A percentile compares a stretch with the other conserved stretches of the same genome.
These are phyloP conservation scores for Benthosema pterotum DNA, from an alignment of 2,797 vertebrate species.

Conservation along the genomic window DNA sequence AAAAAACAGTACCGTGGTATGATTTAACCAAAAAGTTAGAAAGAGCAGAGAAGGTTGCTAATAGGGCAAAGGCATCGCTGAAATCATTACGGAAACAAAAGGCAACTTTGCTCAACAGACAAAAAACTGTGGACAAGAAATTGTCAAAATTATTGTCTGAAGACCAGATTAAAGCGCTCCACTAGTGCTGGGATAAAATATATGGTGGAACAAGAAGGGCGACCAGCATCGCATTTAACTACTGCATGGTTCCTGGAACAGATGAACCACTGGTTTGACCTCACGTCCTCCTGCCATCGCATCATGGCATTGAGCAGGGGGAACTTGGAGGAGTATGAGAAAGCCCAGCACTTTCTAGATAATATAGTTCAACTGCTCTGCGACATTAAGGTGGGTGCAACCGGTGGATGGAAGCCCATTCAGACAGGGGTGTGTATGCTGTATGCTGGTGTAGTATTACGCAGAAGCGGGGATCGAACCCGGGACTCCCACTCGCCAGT, in stretches of 20 bases:
- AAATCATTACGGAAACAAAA: no score
- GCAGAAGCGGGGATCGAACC: no score
- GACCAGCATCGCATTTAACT: background rate
- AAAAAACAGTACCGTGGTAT: no score
- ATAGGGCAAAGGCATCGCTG: no score
- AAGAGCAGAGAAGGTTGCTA: background rate
- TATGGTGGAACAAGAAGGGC: background rate
- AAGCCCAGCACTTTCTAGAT: background rate
- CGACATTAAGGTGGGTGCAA: background rate
- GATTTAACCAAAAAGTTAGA: no score
- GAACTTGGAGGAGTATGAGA: background rate
- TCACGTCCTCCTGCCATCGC: background rate
- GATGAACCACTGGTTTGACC: conserved; percentile 10
- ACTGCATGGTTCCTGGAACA: background rate
- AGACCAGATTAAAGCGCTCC: no score
- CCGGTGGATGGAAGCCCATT: conserved; percentile 5
- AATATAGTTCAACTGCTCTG: background rate
- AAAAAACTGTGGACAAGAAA: no score
- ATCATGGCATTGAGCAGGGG: background rate
- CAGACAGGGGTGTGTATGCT: background rate
- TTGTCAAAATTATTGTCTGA: no score
- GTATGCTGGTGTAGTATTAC: no score
- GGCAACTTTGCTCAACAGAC: no score
- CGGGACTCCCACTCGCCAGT: no score
- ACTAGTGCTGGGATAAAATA: background rate